Percentiles rank a stretch among this genome's conserved stretches.
phyloP scores from a whole-genome alignment of 2,113 vertebrate genomes.

The Lophochroa leadbeateri region DNA sequence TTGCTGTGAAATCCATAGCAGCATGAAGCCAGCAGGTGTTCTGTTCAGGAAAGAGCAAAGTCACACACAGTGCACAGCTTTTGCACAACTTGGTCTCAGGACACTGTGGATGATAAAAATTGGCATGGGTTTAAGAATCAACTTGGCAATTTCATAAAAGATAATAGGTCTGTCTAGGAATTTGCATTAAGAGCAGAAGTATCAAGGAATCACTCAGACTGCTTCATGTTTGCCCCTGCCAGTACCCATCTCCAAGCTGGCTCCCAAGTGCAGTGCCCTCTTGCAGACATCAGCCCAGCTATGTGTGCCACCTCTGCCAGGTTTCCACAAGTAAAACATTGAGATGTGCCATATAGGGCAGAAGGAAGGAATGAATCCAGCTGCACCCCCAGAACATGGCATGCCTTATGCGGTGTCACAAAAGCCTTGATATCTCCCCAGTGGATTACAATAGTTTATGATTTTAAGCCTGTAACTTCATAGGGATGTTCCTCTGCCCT shows the following conservation, averaged over 20 bases:
- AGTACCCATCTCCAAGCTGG: background rate
- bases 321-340: fast-evolving
- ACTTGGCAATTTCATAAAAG: background rate
- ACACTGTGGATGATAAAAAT: background rate
- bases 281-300: background rate
- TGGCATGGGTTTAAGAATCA: fast-evolving
- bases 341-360: fast-evolving
- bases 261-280: fast-evolving
- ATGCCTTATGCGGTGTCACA: background rate
- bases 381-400: background rate
- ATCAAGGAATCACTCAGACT: background rate
- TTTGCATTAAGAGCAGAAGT: background rate
- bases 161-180: too few species aligned
- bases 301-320: fast-evolving
- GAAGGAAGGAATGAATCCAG: background rate
- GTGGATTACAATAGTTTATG: background rate
- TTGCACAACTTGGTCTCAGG: fast-evolving
- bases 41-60: background rate
- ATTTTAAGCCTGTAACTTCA: background rate
- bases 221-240: background rate
- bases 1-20: fast-evolving
- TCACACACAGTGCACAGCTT: fast-evolving
- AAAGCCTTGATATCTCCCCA: background rate
- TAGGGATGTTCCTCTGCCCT: background rate
- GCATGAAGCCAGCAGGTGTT: background rate